Conservation (phyloP, 2,113 vertebrate species). For the Oophaga pumilio region DNA sequence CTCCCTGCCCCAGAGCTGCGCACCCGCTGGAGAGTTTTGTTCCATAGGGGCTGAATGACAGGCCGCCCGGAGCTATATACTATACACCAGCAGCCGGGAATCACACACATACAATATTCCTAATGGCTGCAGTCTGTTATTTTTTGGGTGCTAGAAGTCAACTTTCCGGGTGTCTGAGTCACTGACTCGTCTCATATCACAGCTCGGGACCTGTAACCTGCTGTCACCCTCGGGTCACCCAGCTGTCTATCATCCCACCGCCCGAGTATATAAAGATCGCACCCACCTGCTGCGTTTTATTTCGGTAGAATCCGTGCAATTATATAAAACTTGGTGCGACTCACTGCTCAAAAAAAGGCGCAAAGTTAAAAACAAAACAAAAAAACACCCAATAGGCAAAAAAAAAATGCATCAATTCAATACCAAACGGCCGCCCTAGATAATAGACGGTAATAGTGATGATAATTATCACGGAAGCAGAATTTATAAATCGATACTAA, state of each 20-base stretch:
- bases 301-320: background rate
- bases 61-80: background rate
- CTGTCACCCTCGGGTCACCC: slow-evolving; percentile 74
- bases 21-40: background rate
- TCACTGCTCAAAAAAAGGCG: background rate
- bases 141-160: slow-evolving; percentile 62
- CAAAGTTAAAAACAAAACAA: background rate
- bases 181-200: slow-evolving; percentile 58
- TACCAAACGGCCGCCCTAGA: too few species aligned
- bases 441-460: too few species aligned
- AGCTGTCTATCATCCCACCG: slow-evolving; percentile 66
- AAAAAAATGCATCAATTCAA: background rate
- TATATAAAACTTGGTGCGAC: background rate
- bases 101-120: slow-evolving; percentile 54
- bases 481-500: too few species aligned
- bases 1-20: slow-evolving; percentile 8
- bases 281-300: background rate
- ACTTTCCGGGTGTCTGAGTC: slow-evolving; percentile 62
- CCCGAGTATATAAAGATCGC: slow-evolving; percentile 54
- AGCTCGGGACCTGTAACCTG: slow-evolving; percentile 74
- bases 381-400: background rate
- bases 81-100: too few species aligned
- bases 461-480: too few species aligned
- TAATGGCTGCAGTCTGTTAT: slow-evolving; percentile 63
- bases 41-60: slow-evolving; percentile 5